Conservation (phyloP, 2,888 invertebrate species). For the Diarsia rubi region DNA sequence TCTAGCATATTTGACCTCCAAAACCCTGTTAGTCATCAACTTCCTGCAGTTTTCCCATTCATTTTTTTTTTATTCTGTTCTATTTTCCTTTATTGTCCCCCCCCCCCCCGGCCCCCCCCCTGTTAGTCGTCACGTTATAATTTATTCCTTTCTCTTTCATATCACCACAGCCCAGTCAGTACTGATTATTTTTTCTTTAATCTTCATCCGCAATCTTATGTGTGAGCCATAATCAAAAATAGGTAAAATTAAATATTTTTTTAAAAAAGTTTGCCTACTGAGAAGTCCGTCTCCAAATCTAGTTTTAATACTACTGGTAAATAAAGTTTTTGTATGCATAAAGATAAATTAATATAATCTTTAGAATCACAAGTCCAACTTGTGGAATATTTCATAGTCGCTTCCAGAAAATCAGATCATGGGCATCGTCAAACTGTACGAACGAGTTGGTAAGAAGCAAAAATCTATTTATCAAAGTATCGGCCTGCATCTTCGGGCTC, state of each 20-base stretch:
- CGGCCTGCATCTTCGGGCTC: slow-evolving; percentile 81
- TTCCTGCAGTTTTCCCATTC: too few relatives aligned
- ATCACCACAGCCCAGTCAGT: too few relatives aligned
- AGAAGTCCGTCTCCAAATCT: too few relatives aligned
- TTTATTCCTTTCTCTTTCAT: too few relatives aligned
- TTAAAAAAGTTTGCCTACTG: neutral
- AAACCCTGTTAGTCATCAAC: neutral
- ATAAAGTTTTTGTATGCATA: too few relatives aligned
- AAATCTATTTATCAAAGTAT: slow-evolving; percentile 89
- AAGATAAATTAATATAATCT: neutral
- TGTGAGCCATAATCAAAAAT: neutral
- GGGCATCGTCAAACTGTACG: slow-evolving; percentile 67
- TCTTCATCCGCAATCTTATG: neutral
- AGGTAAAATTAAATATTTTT: neutral
- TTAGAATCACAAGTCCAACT: neutral
- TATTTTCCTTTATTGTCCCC: too few relatives aligned
- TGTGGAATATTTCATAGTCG: slow-evolving; percentile 3
- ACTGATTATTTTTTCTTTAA: neutral
- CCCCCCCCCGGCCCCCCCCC: too few relatives aligned
- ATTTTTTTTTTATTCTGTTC: too few relatives aligned
- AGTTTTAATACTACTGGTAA: too few relatives aligned
- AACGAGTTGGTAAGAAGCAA: slow-evolving; percentile 85
- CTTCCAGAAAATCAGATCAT: slow-evolving; percentile 59
- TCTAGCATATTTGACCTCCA: neutral
- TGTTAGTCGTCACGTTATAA: too few relatives aligned